Base-by-base conservation (phyloP, 2,113 vertebrate species). In the Sus scrofa region DNA sequence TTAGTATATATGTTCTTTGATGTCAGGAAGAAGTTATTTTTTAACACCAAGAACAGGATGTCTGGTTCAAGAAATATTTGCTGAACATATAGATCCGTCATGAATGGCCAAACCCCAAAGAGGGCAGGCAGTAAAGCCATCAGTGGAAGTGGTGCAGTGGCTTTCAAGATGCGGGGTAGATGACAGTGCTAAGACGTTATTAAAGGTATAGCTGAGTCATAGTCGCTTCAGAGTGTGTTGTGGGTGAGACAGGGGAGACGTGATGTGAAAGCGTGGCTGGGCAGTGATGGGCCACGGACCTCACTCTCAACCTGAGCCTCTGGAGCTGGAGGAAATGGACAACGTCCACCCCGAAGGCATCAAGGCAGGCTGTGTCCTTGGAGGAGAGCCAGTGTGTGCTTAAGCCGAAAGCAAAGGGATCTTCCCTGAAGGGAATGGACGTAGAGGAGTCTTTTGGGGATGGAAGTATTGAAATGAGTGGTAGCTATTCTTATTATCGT, bases 241-340 rank as follows among this genome's bases (percentile, higher is more conserved):
- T 52, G 30, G 73, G 37, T 0, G 24, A 54, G 9, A 19, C 11
- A 26, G 24, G 65, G 37, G 24, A 74, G 18, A 34, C 50, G 39
- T 50, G 30, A 5, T 19, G 2, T 2, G 18, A 52, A 54, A 58
- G 4, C 18, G 11, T 88, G 24, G 0, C 3, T 37, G 15, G 30
- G 15, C 4, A 50, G 7, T 0, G 1, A 3, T 9, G 30, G 15
- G 63, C 14, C 1, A 13, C 0, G 6, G 24, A 9, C 4, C 18
- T 62, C 60, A 24, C 56, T 16, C 19, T 19, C 5, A 52, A 0
- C 8, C 13, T 14, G 27, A 39, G 5, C 2, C 0, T 44, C 18
- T 58, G 54, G 78, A 14, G 8, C 11, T 34, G 15, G 2, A 70
- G 22, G 39, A 22, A 70, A 34, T 4, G n/a, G 52, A 4, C 26